phyloP scores from a whole-genome alignment of 2,888 invertebrate species.

The Apodemia duryi region DNA sequence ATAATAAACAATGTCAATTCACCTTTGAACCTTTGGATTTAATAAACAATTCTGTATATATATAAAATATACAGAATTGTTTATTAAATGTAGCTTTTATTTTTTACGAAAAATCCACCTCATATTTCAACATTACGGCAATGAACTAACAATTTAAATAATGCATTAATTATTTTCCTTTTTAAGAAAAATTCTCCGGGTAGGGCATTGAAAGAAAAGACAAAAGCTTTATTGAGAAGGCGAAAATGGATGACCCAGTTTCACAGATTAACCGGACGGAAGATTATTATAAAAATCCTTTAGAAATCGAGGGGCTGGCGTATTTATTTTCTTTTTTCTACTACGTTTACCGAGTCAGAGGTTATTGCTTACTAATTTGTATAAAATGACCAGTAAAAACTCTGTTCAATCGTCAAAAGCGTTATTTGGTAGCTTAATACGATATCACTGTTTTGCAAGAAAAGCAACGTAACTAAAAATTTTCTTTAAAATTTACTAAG shows the following conservation, averaged over 20 bases:
- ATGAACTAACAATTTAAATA: not conserved
- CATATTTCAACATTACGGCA: not conserved
- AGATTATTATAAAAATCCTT: slow-evolving; percentile 17
- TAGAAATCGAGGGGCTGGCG: slow-evolving; percentile 14
- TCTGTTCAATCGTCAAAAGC: no score
- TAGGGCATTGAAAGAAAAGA: slow-evolving; percentile 12
- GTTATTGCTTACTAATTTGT: not conserved
- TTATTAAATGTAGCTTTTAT: not conserved
- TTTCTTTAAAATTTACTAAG: no score
- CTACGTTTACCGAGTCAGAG: not conserved
- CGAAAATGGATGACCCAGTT: slow-evolving; percentile 15
- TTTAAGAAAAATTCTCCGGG: not conserved
- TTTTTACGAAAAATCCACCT: not conserved
- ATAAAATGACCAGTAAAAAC: no score
- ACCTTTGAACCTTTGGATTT: no score
- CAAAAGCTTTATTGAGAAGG: slow-evolving; percentile 16
- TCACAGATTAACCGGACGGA: slow-evolving; percentile 7
- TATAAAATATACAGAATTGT: no score
- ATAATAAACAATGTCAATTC: no score
- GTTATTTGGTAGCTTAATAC: no score
- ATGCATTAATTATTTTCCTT: slow-evolving; percentile 8
- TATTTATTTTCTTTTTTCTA: not conserved
- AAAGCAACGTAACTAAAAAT: no score
- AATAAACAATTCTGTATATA: no score
- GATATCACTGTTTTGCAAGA: no score